Base-by-base conservation (phyloP, 2,888 invertebrate species). In the Troides aeacus region DNA sequence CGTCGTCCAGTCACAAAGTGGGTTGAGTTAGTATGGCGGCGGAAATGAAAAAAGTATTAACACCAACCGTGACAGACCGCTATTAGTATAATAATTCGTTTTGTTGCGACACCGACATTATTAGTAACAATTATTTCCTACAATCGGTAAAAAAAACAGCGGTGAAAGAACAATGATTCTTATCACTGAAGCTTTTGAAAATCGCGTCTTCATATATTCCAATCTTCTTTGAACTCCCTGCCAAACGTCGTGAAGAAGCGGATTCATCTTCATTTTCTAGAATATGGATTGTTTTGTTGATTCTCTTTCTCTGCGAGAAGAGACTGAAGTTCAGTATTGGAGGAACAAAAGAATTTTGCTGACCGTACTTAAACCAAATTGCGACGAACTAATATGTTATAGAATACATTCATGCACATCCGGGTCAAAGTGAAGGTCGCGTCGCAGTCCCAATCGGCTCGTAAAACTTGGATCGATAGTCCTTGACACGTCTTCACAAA, bases 401-500 rank as follows among this genome's bases (percentile, higher is more conserved):
- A 24, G 3, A 46, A 58, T 58, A 59, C 57, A 59, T 65, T 10
- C 46, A 24, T 66, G 66, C 59, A 65, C 59, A 66, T 66, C 50
- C 46, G 58, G 59, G 60, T 53, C 65, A 24, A 59, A 60, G 24
- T 50, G 36, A 59, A 65, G 59, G 66, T 66, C 66, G 60, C 30
- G 66, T 60, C 60, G 66, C 66, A 60, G 66, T 66, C 60, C 66
- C 66, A n/a, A 66, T 60, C 60, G 66, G 59, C 66, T 66, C 66
- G 66, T 60, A 66, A 66, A 60, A 66, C 60, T 50, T 46, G 50
- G 66, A 60, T 66, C 66, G 66, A 60, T 66, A 46, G 50, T 60
- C 66, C 66, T 60, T 66, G 66, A 66, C 66, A 66, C 66, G 60
- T 66, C 66, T 66, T 66, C 59, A 66, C 66, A 66, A 66, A 66